Evolutionary conservation across 2,888 invertebrate species (phyloP), one percentile per base, ranked within the genome.

Genomic region (Limulus polyphemus): DNA sequence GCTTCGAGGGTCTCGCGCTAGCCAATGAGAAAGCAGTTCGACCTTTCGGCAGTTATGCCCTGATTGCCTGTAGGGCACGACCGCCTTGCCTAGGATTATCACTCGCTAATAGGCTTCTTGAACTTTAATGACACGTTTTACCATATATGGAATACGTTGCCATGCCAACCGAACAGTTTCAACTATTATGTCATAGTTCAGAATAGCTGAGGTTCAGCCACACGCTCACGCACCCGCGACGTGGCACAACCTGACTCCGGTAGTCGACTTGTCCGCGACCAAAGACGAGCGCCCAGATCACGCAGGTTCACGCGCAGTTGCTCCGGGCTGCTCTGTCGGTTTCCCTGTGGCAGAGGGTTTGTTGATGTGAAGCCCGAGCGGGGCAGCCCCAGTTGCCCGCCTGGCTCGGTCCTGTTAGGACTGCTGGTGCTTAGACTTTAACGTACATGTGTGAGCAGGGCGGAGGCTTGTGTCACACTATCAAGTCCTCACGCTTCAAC

Each of bases 21-120:
- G 58, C 61, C 61, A 61, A 61, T 61, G 47, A 48, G 58, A 59
- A 54, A 32, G 49, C 46, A n/a, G 55, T n/a, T 17, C 32, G 17
- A 46, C 32, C 32, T 17, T 46, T 55, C 46, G 16, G 17, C 61
- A 61, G 61, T 61, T 58, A 58, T 61, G 61, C 54, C 61, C 61
- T 50, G 52, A 57, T 61, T 55, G 58, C 58, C 61, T 61, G 54
- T 58, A 57, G 62, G 62, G 62, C 62, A 56, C 60, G 62, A 62
- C 62, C 62, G 61, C 46, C 58, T 49, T 55, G 59, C 58, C 59
- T 55, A 14, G 62, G 59, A 62, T 62, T 62, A 62, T 62, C 62
- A 56, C 56, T 60, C 60, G 61, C 62, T 62, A 62, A 62, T 62
- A 62, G 62, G 62, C 62, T 62, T 62, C 62, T 62, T 62, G 62